Evolutionary conservation across 2,888 invertebrate genomes (phyloP).

Genomic region (Lasioglossum morio): DNA sequence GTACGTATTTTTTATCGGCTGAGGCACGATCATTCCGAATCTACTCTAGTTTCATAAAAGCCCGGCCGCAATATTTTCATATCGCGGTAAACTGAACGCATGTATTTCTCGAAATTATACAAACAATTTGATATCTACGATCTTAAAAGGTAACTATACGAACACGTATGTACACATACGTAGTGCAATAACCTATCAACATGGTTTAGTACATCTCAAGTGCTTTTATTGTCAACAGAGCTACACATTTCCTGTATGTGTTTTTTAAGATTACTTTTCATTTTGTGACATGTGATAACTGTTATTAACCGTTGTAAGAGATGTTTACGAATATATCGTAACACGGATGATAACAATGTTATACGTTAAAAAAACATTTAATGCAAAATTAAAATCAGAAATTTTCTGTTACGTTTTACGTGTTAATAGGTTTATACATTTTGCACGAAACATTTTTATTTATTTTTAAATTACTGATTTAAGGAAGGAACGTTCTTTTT

Average conservation of each 20-base stretch:
- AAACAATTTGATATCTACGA: constrained; percentile 23
- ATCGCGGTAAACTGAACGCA: not conserved
- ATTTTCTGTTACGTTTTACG: not conserved
- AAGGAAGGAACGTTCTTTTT: not conserved
- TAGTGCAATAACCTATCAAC: constrained; percentile 53
- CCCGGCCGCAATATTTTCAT: not conserved
- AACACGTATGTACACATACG: constrained; percentile 17
- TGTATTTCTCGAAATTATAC: constrained; percentile 7
- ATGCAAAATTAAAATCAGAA: not conserved
- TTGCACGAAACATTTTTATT: not conserved
- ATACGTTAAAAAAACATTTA: not conserved
- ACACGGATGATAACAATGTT: not conserved
- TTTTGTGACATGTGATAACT: not conserved
- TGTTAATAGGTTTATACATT: not conserved
- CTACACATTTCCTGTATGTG: not conserved
- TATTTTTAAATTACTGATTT: not conserved
- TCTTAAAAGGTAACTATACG: constrained; percentile 25
- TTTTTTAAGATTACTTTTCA: not conserved
- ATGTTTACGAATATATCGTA: not conserved
- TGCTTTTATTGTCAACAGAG: constrained; percentile 12
- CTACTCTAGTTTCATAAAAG: not conserved
- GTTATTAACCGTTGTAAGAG: not conserved
- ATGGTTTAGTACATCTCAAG: constrained; percentile 16
- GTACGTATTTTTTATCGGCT: constrained; percentile 24
- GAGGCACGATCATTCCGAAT: not conserved